These are phyloP conservation scores for Eristalis intricaria DNA, from an alignment of 2,888 invertebrate genomes.

Conservation along the genomic window DNA sequence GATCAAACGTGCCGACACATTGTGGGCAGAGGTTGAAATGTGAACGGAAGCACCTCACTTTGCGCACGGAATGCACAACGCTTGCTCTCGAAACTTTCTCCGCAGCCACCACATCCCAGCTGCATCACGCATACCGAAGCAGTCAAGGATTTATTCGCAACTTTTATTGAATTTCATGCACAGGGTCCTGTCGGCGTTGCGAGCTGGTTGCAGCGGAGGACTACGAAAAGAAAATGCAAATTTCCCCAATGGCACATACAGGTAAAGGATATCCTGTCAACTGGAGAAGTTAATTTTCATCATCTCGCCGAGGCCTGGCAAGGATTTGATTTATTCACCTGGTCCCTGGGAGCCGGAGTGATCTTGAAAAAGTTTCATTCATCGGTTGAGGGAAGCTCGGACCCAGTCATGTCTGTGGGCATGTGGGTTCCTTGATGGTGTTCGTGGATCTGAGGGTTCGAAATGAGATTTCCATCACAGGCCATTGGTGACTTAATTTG, in stretches of 20 bases:
- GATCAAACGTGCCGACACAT: conserved; percentile 44
- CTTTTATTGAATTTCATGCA: conserved; percentile 41
- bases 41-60: background rate
- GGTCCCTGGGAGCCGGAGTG: background rate
- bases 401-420: background rate
- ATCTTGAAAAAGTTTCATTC: background rate
- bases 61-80: background rate
- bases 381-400: background rate
- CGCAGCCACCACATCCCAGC: background rate
- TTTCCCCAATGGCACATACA: conserved; percentile 45
- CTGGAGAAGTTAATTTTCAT: conserved; percentile 56
- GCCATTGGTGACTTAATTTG: no score
- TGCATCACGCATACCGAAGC: conserved; percentile 1
- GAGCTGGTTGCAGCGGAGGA: background rate
- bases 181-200: background rate
- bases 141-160: conserved; percentile 37
- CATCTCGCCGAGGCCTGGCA: background rate
- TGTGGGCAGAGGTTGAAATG: background rate
- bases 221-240: conserved; percentile 38
- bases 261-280: conserved; percentile 60
- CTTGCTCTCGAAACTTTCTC: conserved; percentile 3
- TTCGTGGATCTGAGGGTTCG: background rate
- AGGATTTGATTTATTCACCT: background rate
- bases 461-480: no score
- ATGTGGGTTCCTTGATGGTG: background rate